Base-by-base conservation (phyloP, 1,140 invertebrate species). In the Sminthurinus signatus region DNA sequence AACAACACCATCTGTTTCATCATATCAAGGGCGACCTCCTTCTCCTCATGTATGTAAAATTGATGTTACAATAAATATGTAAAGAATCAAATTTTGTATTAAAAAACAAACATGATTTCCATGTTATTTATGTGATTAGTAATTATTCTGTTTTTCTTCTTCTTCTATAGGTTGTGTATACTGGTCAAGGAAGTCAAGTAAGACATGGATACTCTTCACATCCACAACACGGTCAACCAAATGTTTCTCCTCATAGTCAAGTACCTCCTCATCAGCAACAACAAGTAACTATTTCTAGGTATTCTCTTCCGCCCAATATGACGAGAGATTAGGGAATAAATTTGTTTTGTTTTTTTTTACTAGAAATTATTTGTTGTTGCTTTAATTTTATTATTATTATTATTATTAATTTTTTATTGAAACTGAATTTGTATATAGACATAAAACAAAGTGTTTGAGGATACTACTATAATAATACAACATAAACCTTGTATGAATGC, bases 1-100 rank as follows among this genome's bases (percentile, higher is more conserved):
- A 36, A 68, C 65, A 3, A 61, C 62, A 46, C 67, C 67, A 2
- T 44, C 55, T 4, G 57, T n/a, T 19, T 52, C 62, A 3, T 58
- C 67, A 17, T 65, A 56, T 48, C 67, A 65, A 56, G 54, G 50
- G 2, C 65, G 67, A 55, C 63, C 67, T n/a, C 63, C 67, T 3
- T 69, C 67, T 4, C 67, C 67, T 46, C 67, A 69, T 56, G 63
- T 68, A 57, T 60, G 44, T 17, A 5, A 56, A 36, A 5, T 27
- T 52, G 8, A 14, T 8, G 42, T 23, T 31, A 31, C 29, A 14
- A 14, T 23, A 50, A 32, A 36, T 5, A 19, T 27, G 15, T n/a
- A n/a, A n/a, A n/a, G 32, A 8, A 15, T 36, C 5, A 36, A 36
- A 36, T 15, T 36, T 36, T 36, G 32, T 8, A 36, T 5, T 36